These are phyloP conservation scores for Cyprinus carpio DNA, from an alignment of 2,113 vertebrate genomes.

Conservation along the genomic window DNA sequence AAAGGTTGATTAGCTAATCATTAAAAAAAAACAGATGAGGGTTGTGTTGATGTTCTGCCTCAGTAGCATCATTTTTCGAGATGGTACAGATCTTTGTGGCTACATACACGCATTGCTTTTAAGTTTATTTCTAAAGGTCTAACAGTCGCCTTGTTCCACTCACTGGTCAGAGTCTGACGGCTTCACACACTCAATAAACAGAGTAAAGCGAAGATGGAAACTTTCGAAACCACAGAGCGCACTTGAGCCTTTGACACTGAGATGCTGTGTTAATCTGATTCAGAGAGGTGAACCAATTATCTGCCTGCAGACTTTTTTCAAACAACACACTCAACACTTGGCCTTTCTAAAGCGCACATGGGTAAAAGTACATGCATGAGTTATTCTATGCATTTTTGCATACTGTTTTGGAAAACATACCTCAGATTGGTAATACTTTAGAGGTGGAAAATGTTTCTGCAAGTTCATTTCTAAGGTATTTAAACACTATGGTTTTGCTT, in stretches of 20 bases:
- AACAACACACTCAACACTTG: not conserved
- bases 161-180: slow-evolving; percentile 34
- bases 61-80: not conserved
- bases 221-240: slow-evolving; percentile 54
- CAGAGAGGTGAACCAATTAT: slow-evolving; percentile 12
- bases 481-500: not conserved
- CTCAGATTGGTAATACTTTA: not conserved
- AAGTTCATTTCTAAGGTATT: not conserved
- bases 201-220: slow-evolving; percentile 52
- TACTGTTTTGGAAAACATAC: not conserved
- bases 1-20: not conserved
- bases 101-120: not conserved
- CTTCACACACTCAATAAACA: slow-evolving; percentile 36
- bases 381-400: not conserved
- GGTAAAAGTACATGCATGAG: not conserved
- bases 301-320: slow-evolving; percentile 5
- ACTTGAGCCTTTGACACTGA: slow-evolving; percentile 45
- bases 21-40: not conserved
- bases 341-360: not conserved
- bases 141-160: slow-evolving; percentile 38
- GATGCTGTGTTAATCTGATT: slow-evolving; percentile 41
- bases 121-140: slow-evolving; percentile 38
- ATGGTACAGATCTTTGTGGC: not conserved
- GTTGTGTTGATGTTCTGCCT: not conserved
- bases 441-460: not conserved